phyloP scores from a whole-genome alignment of 2,797 vertebrate genomes.

The Paratrypauchen microcephalus region DNA sequence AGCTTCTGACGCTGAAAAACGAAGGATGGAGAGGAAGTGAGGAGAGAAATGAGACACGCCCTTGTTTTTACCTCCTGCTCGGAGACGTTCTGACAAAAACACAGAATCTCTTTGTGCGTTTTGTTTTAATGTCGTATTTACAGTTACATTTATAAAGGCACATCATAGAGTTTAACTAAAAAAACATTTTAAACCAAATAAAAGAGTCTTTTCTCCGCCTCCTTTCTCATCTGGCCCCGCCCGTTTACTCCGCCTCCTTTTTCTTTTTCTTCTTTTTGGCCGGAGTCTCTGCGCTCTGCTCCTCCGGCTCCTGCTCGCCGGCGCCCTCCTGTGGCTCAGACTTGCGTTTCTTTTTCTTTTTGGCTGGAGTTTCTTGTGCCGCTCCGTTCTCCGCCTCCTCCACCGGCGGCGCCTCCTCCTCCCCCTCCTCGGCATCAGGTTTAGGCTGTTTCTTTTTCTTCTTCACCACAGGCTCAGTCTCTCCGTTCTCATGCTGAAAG shows the following conservation, averaged over 20 bases:
- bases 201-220: too few relatives aligned
- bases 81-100: too few relatives aligned
- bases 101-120: too few relatives aligned
- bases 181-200: too few relatives aligned
- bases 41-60: too few relatives aligned
- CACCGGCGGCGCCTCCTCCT: conserved; percentile 24
- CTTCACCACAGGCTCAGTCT: conserved; percentile 44
- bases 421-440: conserved; percentile 30
- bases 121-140: too few relatives aligned
- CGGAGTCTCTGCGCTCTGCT: conserved; percentile 17
- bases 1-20: too few relatives aligned
- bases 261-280: conserved; percentile 69
- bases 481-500: conserved; percentile 47
- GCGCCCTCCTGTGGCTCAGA: neutral
- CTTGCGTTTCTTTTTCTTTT: conserved; percentile 69
- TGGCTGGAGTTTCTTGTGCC: conserved; percentile 45
- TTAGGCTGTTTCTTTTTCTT: conserved; percentile 70
- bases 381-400: conserved; percentile 63
- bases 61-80: too few relatives aligned
- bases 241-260: conserved; percentile 55
- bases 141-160: too few relatives aligned
- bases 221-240: too few relatives aligned
- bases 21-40: too few relatives aligned
- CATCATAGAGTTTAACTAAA: too few relatives aligned
- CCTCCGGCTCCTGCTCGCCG: conserved; percentile 31